A percentile compares a stretch with the other conserved stretches of the same genome.
phyloP scores from a whole-genome alignment of 2,113 vertebrate genomes.

The Brachionichthys hirsutus region DNA sequence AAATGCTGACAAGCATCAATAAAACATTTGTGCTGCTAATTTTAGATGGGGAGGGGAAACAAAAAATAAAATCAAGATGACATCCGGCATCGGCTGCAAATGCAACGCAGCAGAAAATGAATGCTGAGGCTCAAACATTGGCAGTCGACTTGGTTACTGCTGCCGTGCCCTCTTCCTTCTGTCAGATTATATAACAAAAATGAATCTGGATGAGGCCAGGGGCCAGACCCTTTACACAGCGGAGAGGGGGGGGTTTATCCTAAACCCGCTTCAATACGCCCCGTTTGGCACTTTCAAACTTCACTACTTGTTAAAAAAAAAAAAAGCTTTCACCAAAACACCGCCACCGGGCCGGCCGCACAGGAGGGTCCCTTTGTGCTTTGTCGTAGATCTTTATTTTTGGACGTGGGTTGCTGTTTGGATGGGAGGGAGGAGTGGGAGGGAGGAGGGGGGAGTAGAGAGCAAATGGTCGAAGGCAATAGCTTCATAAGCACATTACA shows the following conservation, averaged over 20 bases:
- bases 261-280: slow-evolving; percentile 24
- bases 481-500: slow-evolving; percentile 14
- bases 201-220: no score
- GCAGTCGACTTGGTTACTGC: no score
- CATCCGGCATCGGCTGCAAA: background rate
- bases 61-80: slow-evolving; percentile 1
- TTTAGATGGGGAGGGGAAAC: background rate
- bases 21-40: slow-evolving; percentile 9
- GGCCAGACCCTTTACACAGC: slow-evolving; percentile 1
- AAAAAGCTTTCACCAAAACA: slow-evolving; percentile 28
- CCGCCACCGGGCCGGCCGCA: slow-evolving; percentile 26
- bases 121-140: no score
- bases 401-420: slow-evolving; percentile 29
- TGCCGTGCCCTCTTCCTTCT: no score
- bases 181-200: no score
- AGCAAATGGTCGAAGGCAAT: slow-evolving; percentile 14
- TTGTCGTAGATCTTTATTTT: slow-evolving; percentile 56
- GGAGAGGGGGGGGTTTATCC: slow-evolving; percentile 24
- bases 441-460: background rate
- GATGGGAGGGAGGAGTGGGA: slow-evolving; percentile 23
- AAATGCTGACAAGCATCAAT: slow-evolving; percentile 11
- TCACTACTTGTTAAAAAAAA: background rate
- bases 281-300: slow-evolving; percentile 43
- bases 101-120: background rate
- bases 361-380: slow-evolving; percentile 57